Evolutionary conservation across 2,888 invertebrate genomes (phyloP), one percentile per base, ranked within the genome.

Genomic region (Cybosia mesomella): DNA sequence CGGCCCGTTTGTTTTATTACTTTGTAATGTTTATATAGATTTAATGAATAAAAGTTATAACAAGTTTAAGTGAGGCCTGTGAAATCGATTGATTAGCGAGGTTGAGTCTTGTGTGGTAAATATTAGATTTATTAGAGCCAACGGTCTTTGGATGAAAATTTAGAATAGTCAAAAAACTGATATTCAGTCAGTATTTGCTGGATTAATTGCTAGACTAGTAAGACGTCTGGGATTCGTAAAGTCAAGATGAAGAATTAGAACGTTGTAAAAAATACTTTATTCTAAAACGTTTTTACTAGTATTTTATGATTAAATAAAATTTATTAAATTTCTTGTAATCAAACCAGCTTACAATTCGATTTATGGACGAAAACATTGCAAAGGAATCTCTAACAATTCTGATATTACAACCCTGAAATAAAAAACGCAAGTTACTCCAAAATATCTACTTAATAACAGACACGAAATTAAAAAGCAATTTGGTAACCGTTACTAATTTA

Each of bases 401-500:
- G 66, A 69, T 67, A 72, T 80, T 73, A 74, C 68, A 59, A 59
- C 58, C 60, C 61, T 59, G 53, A 71, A 72, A 70, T 70, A 83
- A 85, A 87, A 81, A 85, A 82, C 72, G 72, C 71, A 68, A 80
- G 83, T 80, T 82, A 80, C 72, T 81, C 79, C 75, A 77, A 84
- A 87, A 87, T 85, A 87, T 84, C 85, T 86, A 87, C 87, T 89
- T 91, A 92, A 92, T 92, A 93, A 92, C 90, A 85, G 85, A 85
- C 84, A 86, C 80, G 89, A 92, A 94, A 94, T 94, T 94, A 94
- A 93, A 94, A 93, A 92, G 91, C 92, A 92, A 95, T 95, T 95
- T 93, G 87, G 91, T 92, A 92, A 92, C 93, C 92, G 91, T 93
- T 92, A 93, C 93, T 94, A 93, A 94, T 94, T 93, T 92, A 91